These are phyloP conservation scores for Pantherophis vulpinus DNA, from an alignment of 2,797 vertebrate species.

Conservation along the genomic window DNA sequence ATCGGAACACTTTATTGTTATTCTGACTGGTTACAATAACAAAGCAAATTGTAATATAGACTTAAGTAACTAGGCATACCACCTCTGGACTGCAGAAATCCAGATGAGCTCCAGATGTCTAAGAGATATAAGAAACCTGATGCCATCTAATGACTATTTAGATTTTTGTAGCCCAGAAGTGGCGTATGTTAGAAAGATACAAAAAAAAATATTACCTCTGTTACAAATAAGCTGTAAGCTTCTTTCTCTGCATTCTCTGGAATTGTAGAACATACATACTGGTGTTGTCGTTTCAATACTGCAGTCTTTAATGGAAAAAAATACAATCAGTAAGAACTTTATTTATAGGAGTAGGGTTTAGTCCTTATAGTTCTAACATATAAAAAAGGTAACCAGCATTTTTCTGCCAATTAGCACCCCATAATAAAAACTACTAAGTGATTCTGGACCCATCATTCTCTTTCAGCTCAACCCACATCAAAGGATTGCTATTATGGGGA, in stretches of 20 bases:
- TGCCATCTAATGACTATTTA: not conserved
- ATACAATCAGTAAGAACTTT: not conserved
- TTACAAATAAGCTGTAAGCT: constrained; percentile 90
- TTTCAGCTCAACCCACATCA: not conserved
- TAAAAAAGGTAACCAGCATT: not conserved
- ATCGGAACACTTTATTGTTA: not conserved
- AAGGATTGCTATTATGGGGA: not conserved
- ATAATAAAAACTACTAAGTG: not conserved
- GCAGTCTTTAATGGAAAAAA: constrained; percentile 78
- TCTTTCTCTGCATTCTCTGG: constrained; percentile 88
- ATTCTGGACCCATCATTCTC: not conserved
- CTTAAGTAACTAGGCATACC: not conserved
- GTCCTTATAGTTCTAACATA: not conserved
- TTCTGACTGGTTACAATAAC: not conserved
- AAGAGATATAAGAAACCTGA: not conserved
- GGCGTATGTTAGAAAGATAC: not conserved
- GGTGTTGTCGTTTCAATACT: constrained; percentile 83
- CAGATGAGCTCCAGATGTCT: not conserved
- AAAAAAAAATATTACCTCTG: constrained; percentile 80
- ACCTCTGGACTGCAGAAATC: not conserved
- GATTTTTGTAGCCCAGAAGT: not conserved
- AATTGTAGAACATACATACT: constrained; percentile 86
- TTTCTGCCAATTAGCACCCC: not conserved
- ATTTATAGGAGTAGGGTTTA: not conserved
- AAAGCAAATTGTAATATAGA: not conserved